Percentiles rank a stretch among this genome's conserved stretches.
These are phyloP conservation scores for Coptodon rendalli DNA, from an alignment of 2,113 vertebrate species.

Conservation along the genomic window DNA sequence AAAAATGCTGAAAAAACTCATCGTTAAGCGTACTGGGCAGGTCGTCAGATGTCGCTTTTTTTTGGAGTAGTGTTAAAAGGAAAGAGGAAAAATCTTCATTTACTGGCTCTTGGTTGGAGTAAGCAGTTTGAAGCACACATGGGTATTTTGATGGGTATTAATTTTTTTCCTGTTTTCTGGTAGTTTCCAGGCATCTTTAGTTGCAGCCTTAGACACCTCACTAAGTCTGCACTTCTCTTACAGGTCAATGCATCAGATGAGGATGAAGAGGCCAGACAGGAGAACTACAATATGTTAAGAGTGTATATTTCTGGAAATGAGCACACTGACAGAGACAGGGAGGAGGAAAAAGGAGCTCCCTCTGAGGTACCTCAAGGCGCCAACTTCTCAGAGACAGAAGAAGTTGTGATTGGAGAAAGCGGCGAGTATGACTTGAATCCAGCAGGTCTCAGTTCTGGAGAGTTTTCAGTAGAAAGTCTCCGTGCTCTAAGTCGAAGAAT, in stretches of 20 bases:
- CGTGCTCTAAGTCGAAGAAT: conserved; percentile 41
- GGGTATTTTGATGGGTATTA: not conserved
- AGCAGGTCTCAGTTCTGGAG: conserved; percentile 6
- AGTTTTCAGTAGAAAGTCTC: conserved; percentile 18
- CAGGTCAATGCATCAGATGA: conserved; percentile 67
- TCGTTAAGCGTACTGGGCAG: not conserved
- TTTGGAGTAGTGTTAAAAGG: not conserved
- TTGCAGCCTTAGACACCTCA: not conserved
- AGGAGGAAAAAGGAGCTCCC: conserved; percentile 15
- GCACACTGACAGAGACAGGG: conserved; percentile 34
- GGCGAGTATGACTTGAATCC: conserved; percentile 29
- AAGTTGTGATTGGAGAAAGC: conserved; percentile 15
- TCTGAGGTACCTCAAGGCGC: conserved; percentile 20
- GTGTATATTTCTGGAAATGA: conserved; percentile 75
- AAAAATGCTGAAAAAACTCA: not conserved
- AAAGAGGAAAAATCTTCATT: not conserved
- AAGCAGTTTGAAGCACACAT: not conserved
- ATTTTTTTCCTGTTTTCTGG: not conserved
- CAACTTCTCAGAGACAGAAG: conserved; percentile 28
- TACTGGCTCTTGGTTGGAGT: not conserved
- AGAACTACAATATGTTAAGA: conserved; percentile 68
- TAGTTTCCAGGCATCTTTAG: not conserved
- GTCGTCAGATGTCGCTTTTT: not conserved
- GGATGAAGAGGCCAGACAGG: conserved; percentile 54
- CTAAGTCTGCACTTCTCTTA: not conserved